Evolutionary conservation across 2,888 invertebrate species (phyloP).

Genomic region (Drosophila pseudotalamancana): DNA sequence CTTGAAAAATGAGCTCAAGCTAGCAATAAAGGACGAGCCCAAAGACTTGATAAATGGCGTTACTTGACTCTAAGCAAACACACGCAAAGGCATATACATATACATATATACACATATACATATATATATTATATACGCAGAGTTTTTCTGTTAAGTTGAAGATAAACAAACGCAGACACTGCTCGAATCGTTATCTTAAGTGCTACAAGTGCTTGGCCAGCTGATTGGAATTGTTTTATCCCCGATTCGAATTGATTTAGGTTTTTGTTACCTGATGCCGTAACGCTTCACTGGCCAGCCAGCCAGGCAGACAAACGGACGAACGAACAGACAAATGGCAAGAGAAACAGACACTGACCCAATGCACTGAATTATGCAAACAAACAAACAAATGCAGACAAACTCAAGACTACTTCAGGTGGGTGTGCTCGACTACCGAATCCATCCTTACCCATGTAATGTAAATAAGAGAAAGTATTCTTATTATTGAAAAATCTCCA

Average conservation of each 20-base stretch:
- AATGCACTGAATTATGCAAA: conserved; percentile 60
- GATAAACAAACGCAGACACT: conserved; percentile 33
- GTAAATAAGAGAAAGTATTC: no score
- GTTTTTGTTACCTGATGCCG: conserved; percentile 21
- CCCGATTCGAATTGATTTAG: conserved; percentile 41
- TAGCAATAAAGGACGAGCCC: conserved; percentile 47
- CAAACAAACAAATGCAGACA: conserved; percentile 34
- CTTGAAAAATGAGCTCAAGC: conserved; percentile 57
- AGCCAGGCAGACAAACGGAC: background rate
- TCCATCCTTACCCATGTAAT: no score
- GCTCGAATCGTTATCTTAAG: conserved; percentile 43
- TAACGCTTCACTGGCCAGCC: conserved; percentile 36
- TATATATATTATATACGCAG: conserved; percentile 4
- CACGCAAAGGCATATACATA: background rate
- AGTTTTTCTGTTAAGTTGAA: background rate
- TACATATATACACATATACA: conserved; percentile 5
- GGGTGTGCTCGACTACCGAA: background rate
- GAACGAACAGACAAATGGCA: background rate
- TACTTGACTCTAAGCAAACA: conserved; percentile 54
- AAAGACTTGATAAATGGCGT: conserved; percentile 63
- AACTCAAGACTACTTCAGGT: background rate
- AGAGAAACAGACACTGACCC: background rate
- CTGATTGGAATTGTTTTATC: conserved; percentile 52
- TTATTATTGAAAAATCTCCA: no score
- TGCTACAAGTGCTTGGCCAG: conserved; percentile 59